Evolutionary conservation across 2,113 vertebrate genomes (phyloP).

Genomic region (Trogon surrucura): DNA sequence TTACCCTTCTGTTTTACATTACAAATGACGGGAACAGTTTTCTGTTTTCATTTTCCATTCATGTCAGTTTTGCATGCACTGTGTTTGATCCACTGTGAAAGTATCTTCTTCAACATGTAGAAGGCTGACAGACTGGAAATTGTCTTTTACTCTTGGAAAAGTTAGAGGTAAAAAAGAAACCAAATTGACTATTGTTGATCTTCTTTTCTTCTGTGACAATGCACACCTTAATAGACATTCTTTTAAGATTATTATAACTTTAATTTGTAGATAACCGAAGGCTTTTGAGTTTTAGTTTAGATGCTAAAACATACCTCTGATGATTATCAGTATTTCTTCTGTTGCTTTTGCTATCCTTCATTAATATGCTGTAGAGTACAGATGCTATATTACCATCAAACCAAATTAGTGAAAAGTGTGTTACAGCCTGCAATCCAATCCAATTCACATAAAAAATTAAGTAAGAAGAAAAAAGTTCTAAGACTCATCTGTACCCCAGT

Average conservation of each 20-base stretch:
- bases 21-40: neutral
- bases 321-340: neutral
- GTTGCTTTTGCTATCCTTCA: neutral
- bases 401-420: neutral
- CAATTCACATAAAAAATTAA: neutral
- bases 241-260: neutral
- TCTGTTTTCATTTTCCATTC: neutral
- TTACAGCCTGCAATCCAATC: neutral
- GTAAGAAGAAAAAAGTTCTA: neutral
- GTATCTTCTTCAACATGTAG: neutral
- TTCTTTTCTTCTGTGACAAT: neutral
- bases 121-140: neutral
- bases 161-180: neutral
- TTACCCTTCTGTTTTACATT: neutral
- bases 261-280: neutral
- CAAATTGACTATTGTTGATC: neutral
- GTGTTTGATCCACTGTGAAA: neutral
- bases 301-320: neutral
- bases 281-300: neutral
- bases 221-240: neutral
- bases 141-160: neutral
- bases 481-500: neutral
- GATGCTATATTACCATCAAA: neutral
- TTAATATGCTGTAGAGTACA: neutral
- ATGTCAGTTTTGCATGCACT: neutral